Conservation (phyloP, 2,113 vertebrate species). For the Ardeotis arabs region DNA sequence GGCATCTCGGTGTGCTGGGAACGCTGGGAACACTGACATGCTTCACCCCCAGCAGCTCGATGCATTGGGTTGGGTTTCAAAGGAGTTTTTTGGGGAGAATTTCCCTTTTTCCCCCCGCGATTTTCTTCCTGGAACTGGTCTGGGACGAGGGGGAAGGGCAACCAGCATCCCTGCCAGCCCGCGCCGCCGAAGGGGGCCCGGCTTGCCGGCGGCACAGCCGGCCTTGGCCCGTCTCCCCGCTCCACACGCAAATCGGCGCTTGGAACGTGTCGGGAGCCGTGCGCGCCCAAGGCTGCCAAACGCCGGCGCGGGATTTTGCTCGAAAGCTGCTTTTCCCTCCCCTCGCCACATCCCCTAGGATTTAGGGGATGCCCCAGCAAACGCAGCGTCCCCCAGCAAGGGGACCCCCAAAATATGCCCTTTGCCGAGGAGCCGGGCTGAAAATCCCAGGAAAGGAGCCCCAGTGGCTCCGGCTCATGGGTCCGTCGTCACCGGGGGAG, state of each 20-base stretch:
- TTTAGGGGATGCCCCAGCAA: not conserved
- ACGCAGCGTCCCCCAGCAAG: fast-evolving
- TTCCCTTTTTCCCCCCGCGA: fast-evolving
- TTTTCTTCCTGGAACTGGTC: not conserved
- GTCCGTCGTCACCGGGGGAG: fast-evolving
- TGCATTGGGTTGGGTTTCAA: fast-evolving
- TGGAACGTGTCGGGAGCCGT: not conserved
- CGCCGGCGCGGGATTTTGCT: not conserved
- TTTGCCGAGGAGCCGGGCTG: not conserved
- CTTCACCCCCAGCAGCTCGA: not conserved
- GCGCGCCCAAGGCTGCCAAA: not conserved
- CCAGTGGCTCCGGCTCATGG: fast-evolving
- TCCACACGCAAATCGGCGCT: not conserved
- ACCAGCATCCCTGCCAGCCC: not conserved
- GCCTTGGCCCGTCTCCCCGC: not conserved
- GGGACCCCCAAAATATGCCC: fast-evolving
- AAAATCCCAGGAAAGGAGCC: not conserved
- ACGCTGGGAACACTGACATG: fast-evolving
- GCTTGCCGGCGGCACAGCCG: not conserved
- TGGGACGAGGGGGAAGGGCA: not conserved
- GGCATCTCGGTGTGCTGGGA: fast-evolving
- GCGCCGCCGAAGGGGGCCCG: not conserved
- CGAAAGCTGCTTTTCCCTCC: not conserved
- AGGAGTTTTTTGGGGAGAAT: not conserved
- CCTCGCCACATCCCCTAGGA: not conserved